Conservation (phyloP, 2,888 invertebrate species). For the Agriopis aurantiaria region DNA sequence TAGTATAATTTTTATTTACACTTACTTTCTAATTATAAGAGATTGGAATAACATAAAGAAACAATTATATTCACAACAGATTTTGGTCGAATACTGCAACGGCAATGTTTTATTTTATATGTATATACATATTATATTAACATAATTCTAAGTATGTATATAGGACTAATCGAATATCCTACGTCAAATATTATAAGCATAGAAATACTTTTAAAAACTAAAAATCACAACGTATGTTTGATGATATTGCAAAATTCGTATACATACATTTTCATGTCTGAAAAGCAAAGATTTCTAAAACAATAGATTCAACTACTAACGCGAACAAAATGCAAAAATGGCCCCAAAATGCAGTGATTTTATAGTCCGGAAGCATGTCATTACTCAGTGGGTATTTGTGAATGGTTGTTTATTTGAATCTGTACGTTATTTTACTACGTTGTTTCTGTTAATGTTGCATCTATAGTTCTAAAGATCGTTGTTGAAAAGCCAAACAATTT, state of each 20-base stretch:
- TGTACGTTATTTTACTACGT: no score
- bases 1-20: conserved; percentile 54
- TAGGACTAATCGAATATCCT: not conserved
- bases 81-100: conserved; percentile 77
- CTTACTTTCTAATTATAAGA: conserved; percentile 39
- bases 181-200: not conserved
- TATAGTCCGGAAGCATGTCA: no score
- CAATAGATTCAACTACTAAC: no score
- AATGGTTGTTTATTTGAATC: no score
- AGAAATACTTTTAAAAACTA: not conserved
- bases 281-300: not conserved
- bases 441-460: no score
- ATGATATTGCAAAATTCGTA: conserved; percentile 1
- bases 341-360: no score
- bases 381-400: no score
- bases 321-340: no score
- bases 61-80: conserved; percentile 67
- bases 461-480: no score
- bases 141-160: conserved; percentile 41
- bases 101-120: conserved; percentile 51
- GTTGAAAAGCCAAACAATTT: no score
- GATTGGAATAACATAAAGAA: conserved; percentile 41
- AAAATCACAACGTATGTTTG: not conserved
- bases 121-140: conserved; percentile 51
- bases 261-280: not conserved